Conservation (phyloP, 2,113 vertebrate species). For the Puffinus mauretanicus region DNA sequence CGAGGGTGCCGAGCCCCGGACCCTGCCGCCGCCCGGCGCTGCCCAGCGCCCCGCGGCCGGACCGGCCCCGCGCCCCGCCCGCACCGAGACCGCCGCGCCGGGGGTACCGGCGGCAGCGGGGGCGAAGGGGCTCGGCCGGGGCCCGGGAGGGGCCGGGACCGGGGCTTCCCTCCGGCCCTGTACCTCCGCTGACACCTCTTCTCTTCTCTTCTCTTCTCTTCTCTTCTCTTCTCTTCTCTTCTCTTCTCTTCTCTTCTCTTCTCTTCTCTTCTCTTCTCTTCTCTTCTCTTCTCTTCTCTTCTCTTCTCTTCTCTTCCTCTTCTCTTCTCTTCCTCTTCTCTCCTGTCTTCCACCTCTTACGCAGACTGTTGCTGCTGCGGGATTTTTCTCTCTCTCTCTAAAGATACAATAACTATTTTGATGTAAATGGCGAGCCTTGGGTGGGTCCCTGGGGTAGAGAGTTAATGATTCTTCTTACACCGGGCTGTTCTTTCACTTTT, state of each 20-base stretch:
- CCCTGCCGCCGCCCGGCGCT: not conserved
- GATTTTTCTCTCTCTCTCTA: not conserved
- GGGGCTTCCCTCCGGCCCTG: no score
- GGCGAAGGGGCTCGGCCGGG: no score
- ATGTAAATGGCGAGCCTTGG: constrained; percentile 63
- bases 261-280: not conserved
- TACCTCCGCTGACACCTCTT: no score
- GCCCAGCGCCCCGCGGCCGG: not conserved
- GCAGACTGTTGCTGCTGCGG: not conserved
- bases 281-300: not conserved
- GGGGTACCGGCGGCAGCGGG: no score
- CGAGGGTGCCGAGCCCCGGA: not conserved
- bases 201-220: no score
- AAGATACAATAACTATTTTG: constrained; percentile 60
- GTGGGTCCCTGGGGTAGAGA: constrained; percentile 62
- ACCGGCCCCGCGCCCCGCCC: no score
- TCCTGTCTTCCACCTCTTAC: not conserved
- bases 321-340: no score
- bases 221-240: no score
- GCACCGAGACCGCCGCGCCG: no score
- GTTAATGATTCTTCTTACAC: constrained; percentile 60
- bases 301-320: not conserved
- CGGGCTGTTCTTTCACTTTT: constrained; percentile 5
- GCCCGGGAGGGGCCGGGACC: no score
- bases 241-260: constrained; percentile 54